A percentile compares a stretch with the other conserved stretches of the same genome.
These are phyloP conservation scores for Pristionchus arcanus DNA, from an alignment of 2,888 invertebrate genomes.

Conservation along the genomic window DNA sequence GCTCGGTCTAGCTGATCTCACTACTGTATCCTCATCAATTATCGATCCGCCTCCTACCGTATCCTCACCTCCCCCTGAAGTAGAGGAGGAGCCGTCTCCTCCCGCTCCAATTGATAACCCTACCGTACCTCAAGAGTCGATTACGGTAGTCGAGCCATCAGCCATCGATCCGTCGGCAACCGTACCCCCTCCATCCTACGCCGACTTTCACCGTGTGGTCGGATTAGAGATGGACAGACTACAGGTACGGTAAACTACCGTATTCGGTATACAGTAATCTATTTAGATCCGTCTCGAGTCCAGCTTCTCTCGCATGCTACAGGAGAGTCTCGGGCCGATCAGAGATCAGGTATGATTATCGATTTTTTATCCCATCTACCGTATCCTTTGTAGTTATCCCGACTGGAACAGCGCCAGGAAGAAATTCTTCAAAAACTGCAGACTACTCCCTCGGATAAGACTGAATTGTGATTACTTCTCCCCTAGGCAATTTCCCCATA, in stretches of 20 bases:
- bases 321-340: slow-evolving; percentile 47
- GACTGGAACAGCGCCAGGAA: slow-evolving; percentile 35
- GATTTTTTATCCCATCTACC: neutral
- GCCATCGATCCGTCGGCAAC: neutral
- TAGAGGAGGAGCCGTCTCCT: neutral
- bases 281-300: slow-evolving; percentile 41
- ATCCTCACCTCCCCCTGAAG: neutral
- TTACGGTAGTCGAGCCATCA: neutral
- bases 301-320: slow-evolving; percentile 33
- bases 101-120: neutral
- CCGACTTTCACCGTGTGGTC: slow-evolving; percentile 42
- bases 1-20: slow-evolving; percentile 31
- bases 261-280: neutral
- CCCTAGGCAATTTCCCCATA: neutral
- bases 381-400: neutral
- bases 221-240: slow-evolving; percentile 52
- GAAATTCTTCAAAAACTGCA: slow-evolving; percentile 2
- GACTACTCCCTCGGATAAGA: neutral
- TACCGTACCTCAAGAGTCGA: neutral
- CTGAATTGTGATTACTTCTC: neutral
- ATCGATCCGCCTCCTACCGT: slow-evolving; percentile 6
- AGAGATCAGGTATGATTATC: slow-evolving; percentile 16
- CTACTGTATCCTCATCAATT: neutral
- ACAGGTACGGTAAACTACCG: slow-evolving; percentile 33
- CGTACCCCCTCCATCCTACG: slow-evolving; percentile 49